Evolutionary conservation across 2,113 vertebrate genomes (phyloP), one percentile per base, ranked within the genome.

Genomic region (Chrysemys picta): DNA sequence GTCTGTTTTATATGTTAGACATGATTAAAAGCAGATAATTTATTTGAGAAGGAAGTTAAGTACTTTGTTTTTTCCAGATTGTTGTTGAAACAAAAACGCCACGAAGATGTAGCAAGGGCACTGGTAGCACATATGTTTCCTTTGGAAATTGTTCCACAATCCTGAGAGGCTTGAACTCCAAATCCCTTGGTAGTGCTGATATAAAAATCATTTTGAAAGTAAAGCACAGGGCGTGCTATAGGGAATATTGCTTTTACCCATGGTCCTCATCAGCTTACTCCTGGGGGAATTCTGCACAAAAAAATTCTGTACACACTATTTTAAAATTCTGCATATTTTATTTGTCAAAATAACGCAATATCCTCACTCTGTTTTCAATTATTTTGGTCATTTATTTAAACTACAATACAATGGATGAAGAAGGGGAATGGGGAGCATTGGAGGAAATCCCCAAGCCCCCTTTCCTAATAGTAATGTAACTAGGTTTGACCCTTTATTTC

Each of bases 1-100:
- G 95, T 93, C 80, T 94, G 84, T 96, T 98, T 96, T 95, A 97
- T 97, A 92, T 97, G 92, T 96, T 97, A 93, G 90, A 88, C 93
- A 80, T 97, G 95, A 97, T 97, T 98, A 97, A 97, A 96, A 97
- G 88, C 88, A 97, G 96, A 97, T 91, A 76, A 57, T 90, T 69
- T 57, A 4, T 62, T 91, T 95, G 45, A 76, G 12, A 65, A 38
- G 45, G 53, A 57, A 93, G 38, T 80, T 89, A 79, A 85, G 21
- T 14, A 82, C 57, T 96, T 89, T 89, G 42, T 1, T 94, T 96
- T 91, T 91, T 85, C 72, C 10, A 89, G 35, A 89, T 54, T 78
- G 76, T 83, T 87, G 62, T 83, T 94, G 38, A 93, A 95, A 94
- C 87, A 94, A 91, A 95, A 95, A 95, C 96, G 24, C 75, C 94